Evolutionary conservation across 2,888 invertebrate genomes (phyloP).

Genomic region (Chironomus riparius): DNA sequence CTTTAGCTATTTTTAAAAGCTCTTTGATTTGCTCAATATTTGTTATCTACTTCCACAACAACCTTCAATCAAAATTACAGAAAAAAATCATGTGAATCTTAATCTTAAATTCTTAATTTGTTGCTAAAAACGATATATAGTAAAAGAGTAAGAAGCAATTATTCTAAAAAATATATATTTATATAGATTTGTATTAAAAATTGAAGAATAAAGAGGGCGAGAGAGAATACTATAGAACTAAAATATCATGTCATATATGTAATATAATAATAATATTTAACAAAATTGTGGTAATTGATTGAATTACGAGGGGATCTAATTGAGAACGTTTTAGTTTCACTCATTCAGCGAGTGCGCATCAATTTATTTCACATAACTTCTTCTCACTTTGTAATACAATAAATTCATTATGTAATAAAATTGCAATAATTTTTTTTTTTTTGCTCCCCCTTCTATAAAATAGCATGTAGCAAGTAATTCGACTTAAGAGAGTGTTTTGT

Average conservation of each 20-base stretch:
- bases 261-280: neutral
- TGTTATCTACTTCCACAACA: too few species aligned
- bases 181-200: neutral
- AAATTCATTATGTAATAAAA: neutral
- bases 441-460: neutral
- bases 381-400: neutral
- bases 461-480: neutral
- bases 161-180: neutral
- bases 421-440: neutral
- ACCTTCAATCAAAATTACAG: too few species aligned
- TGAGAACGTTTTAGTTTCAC: neutral
- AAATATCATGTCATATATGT: neutral
- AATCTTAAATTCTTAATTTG: too few species aligned
- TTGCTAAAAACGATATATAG: too few species aligned
- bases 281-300: neutral
- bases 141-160: neutral
- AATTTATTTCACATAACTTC: too few species aligned
- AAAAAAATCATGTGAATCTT: too few species aligned
- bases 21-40: too few species aligned
- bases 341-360: neutral
- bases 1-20: too few species aligned
- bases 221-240: neutral
- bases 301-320: neutral
- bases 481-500: neutral
- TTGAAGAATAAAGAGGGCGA: too few species aligned